phyloP scores from a whole-genome alignment of 2,888 invertebrate genomes.

The Scaptomyza polygonia region DNA sequence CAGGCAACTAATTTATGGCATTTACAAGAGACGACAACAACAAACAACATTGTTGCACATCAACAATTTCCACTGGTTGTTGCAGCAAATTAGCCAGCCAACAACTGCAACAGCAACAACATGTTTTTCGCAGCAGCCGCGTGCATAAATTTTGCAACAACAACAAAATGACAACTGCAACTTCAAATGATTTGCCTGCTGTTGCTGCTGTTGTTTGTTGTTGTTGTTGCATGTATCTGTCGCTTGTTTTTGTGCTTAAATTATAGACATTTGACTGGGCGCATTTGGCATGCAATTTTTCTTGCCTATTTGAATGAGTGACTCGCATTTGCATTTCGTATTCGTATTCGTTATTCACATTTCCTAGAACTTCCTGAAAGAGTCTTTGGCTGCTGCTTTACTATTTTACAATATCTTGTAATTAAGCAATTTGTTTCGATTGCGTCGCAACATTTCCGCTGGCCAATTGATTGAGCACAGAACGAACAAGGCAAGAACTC shows the following conservation, averaged over 20 bases:
- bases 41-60: conserved; percentile 70
- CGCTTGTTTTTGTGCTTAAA: conserved; percentile 75
- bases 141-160: conserved; percentile 71
- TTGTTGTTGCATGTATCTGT: conserved; percentile 67
- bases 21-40: conserved; percentile 70
- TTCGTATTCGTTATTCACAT: conserved; percentile 29
- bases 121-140: conserved; percentile 46
- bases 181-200: conserved; percentile 66
- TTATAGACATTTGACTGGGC: conserved; percentile 76
- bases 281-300: conserved; percentile 73
- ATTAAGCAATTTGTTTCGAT: conserved; percentile 73
- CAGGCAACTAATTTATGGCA: conserved; percentile 76
- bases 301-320: conserved; percentile 70
- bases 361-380: conserved; percentile 59
- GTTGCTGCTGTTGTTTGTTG: conserved; percentile 31
- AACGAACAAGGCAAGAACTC: conserved; percentile 8
- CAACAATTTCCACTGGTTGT: conserved; percentile 74
- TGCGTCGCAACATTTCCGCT: conserved; percentile 68
- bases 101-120: conserved; percentile 47
- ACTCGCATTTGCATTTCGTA: conserved; percentile 43
- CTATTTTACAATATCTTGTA: conserved; percentile 63
- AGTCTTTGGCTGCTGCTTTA: conserved; percentile 34
- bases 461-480: conserved; percentile 61
- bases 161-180: conserved; percentile 52
- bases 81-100: conserved; percentile 69